Evolutionary conservation across 1,140 invertebrate genomes (phyloP), one percentile per base, ranked within the genome.

Genomic region (Psix sp.): DNA sequence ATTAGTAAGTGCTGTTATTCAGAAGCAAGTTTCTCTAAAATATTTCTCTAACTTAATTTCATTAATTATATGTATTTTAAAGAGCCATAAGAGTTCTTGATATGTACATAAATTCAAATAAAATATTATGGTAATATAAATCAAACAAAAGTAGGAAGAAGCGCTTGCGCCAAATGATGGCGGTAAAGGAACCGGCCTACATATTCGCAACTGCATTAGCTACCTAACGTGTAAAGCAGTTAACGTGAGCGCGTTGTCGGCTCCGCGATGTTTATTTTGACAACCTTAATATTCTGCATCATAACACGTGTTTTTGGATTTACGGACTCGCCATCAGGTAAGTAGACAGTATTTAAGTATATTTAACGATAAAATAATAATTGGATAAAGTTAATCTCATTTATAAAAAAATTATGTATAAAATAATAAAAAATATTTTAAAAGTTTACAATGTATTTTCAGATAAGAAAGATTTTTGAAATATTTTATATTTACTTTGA

Each of bases 281-380:
- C 76, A 77, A 65, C 84, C 18, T 59, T 75, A 68, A 77, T 82
- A 60, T 70, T 85, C 56, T 84, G 63, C 75, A 74, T 86, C 76
- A 77, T 77, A 75, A 80, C 80, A 66, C 80, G 81, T 77, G 79
- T 78, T 52, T 81, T 77, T 54, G 84, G 80, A 60, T 65, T 84
- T 33, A 86, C 80, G 70, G 85, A 87, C 80, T 80, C 82, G 39
- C 74, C 80, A 48, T 43, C 83, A 81, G 85, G 85, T 86, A 86
- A 84, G 80, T 57, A 36, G 15, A 36, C 45, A 46, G 7, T 21
- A 5, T 2, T 29, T 17, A n/a, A 26, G 48, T 42, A 48, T 24
- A n/a, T n/a, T n/a, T n/a, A n/a, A n/a, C n/a, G n/a, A n/a, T n/a
- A n/a, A n/a, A n/a, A n/a, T n/a, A n/a, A n/a, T n/a, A n/a, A n/a